phyloP scores from a whole-genome alignment of 2,888 invertebrate species.

The Anoplius nigerrimus region DNA sequence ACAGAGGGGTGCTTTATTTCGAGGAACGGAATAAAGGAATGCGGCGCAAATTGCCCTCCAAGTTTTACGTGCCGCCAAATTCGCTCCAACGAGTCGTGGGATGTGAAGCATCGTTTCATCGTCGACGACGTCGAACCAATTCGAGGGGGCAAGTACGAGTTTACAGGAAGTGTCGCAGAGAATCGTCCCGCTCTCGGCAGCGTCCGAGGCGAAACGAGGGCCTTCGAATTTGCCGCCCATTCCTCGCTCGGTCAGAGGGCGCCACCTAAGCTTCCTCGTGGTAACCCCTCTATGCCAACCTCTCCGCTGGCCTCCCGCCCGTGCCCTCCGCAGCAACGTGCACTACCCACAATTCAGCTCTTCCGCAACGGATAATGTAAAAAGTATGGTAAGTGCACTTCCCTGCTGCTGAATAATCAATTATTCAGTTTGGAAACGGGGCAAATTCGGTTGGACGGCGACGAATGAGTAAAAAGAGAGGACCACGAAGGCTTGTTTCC shows the following conservation, averaged over 20 bases:
- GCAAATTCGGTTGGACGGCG: slow-evolving; percentile 8
- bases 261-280: slow-evolving; percentile 29
- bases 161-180: too few species aligned
- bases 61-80: too few species aligned
- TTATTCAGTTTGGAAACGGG: slow-evolving; percentile 39
- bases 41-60: too few species aligned
- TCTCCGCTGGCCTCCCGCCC: too few species aligned
- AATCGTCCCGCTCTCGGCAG: too few species aligned
- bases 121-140: too few species aligned
- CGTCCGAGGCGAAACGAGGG: too few species aligned
- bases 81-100: too few species aligned
- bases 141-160: too few species aligned
- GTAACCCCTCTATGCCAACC: slow-evolving; percentile 8
- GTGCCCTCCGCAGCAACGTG: slow-evolving; percentile 22
- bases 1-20: slow-evolving; percentile 7
- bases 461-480: background rate
- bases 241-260: slow-evolving; percentile 12
- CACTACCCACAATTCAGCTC: slow-evolving; percentile 53
- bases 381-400: slow-evolving; percentile 40
- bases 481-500: slow-evolving; percentile 5
- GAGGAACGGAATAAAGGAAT: too few species aligned
- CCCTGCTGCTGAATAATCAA: slow-evolving; percentile 40
- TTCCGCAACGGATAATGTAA: slow-evolving; percentile 44
- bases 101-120: too few species aligned
- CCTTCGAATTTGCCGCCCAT: slow-evolving; percentile 28